A percentile compares a stretch with the other conserved stretches of the same genome.
Conservation (phyloP, 2,797 vertebrate genomes). For the Phoxinus dragarum region DNA sequence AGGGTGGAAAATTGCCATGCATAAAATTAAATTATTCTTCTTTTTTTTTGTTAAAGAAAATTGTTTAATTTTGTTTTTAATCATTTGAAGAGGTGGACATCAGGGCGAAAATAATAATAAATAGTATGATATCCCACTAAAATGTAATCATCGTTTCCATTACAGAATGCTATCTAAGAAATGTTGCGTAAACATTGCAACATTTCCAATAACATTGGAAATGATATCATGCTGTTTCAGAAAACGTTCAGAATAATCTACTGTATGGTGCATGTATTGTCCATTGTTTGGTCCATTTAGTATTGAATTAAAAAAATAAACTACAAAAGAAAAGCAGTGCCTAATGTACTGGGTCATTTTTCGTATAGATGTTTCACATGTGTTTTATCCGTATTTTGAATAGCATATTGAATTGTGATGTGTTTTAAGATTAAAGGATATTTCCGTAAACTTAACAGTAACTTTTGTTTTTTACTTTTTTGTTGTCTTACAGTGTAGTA, state of each 20-base stretch:
- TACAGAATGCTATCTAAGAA: background rate
- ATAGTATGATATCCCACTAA: background rate
- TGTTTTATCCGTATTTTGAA: background rate
- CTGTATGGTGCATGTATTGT: background rate
- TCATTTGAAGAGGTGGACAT: background rate
- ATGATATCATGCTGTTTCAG: background rate
- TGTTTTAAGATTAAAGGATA: background rate
- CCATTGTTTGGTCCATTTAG: background rate
- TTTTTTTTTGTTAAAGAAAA: no score
- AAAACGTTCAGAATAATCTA: background rate
- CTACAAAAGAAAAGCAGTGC: background rate
- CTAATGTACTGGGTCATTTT: background rate
- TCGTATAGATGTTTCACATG: background rate
- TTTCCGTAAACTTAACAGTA: background rate
- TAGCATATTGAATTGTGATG: background rate
- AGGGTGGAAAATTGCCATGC: background rate
- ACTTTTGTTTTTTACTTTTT: background rate
- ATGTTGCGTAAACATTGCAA: background rate
- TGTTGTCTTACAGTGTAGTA: background rate
- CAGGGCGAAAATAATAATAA: background rate
- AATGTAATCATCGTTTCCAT: background rate
- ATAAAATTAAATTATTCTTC: no score
- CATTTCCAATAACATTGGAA: background rate
- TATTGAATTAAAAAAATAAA: background rate
- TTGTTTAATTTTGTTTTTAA: no score